Conservation (phyloP, 2,797 vertebrate genomes). For the Tapirus indicus region DNA sequence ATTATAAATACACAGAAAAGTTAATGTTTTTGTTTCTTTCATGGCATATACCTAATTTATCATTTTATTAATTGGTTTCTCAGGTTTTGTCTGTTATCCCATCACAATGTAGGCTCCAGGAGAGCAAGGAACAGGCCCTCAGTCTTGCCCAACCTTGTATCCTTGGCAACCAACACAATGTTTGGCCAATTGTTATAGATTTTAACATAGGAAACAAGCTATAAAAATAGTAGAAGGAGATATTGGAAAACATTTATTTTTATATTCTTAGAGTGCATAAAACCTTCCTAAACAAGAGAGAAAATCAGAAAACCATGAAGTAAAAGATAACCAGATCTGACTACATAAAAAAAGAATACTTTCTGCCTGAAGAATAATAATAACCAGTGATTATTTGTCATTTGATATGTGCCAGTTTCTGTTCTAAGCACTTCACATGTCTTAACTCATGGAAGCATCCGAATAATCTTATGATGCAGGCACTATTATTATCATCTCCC, state of each 20-base stretch:
- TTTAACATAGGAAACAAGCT: background rate
- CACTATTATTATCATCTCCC: background rate
- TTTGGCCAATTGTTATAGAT: background rate
- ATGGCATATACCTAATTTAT: background rate
- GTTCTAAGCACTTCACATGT: background rate
- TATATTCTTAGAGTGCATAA: background rate
- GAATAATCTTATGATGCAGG: background rate
- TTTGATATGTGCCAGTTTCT: background rate
- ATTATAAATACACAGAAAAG: background rate
- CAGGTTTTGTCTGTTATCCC: background rate
- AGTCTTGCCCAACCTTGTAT: background rate
- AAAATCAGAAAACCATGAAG: background rate
- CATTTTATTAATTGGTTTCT: background rate
- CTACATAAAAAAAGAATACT: background rate
- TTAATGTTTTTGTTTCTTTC: slow-evolving; percentile 5
- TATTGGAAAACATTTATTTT: slow-evolving; percentile 15
- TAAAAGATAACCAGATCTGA: background rate
- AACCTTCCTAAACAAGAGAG: background rate
- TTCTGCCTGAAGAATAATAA: background rate
- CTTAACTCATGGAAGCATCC: background rate
- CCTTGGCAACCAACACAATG: background rate
- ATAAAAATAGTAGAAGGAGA: background rate
- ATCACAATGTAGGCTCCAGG: background rate
- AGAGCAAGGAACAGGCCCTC: background rate
- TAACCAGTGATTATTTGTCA: background rate